Evolutionary conservation across 2,113 vertebrate genomes (phyloP).

Genomic region (Phylloscopus trochilus): DNA sequence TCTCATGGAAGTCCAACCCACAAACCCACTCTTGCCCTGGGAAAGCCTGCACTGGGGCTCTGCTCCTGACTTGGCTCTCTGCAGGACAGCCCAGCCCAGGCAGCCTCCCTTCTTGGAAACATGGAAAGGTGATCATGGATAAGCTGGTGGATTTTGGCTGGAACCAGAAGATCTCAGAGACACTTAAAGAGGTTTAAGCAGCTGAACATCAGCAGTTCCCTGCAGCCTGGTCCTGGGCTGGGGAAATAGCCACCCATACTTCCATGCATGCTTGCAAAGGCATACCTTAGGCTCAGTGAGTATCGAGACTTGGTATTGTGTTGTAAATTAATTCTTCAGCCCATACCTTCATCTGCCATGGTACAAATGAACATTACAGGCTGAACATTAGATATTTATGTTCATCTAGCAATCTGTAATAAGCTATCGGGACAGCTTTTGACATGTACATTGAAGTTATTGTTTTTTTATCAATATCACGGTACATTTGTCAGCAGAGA

Average conservation of each 20-base stretch:
- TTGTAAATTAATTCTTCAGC: constrained; percentile 7
- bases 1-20: not conserved
- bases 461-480: constrained; percentile 60
- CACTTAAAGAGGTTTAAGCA: not conserved
- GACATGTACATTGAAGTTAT: constrained; percentile 31
- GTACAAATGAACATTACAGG: not conserved
- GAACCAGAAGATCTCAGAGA: not conserved
- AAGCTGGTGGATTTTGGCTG: not conserved
- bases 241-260: not conserved
- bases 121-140: not conserved
- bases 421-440: constrained; percentile 49
- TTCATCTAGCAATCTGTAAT: constrained; percentile 55
- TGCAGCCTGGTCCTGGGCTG: not conserved
- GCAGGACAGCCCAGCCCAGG: not conserved
- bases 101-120: not conserved
- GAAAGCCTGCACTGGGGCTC: not conserved
- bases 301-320: not conserved
- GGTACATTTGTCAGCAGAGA: constrained; percentile 46
- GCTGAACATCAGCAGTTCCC: not conserved
- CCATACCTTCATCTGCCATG: constrained; percentile 21
- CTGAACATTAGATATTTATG: constrained; percentile 40
- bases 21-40: fast-evolving
- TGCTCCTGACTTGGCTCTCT: not conserved
- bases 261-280: not conserved
- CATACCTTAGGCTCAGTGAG: not conserved